Evolutionary conservation across 1,140 invertebrate species (phyloP).

Genomic region (Hycleus cichorii): DNA sequence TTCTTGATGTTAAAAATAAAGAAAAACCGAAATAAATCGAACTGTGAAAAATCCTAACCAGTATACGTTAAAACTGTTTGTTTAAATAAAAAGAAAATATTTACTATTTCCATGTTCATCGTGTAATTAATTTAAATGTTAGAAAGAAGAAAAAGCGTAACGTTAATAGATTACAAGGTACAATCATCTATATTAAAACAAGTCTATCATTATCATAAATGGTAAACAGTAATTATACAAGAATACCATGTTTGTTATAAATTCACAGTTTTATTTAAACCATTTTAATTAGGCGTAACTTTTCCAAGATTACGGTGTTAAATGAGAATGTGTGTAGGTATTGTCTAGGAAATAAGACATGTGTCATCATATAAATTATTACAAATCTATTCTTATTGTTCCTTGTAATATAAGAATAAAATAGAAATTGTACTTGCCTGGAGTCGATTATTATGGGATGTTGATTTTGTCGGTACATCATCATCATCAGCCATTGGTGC

Average conservation of each 20-base stretch:
- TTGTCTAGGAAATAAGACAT: slow-evolving; percentile 7
- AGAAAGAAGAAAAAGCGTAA: background rate
- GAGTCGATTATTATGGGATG: slow-evolving; percentile 6
- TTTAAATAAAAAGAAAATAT: no score
- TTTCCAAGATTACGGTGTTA: background rate
- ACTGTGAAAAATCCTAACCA: no score
- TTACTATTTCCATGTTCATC: no score
- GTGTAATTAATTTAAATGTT: background rate
- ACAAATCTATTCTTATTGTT: slow-evolving; percentile 10
- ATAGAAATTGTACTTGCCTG: slow-evolving; percentile 18
- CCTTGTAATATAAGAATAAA: background rate
- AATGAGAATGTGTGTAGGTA: slow-evolving; percentile 5
- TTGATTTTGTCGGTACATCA: slow-evolving; percentile 15
- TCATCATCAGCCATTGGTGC: slow-evolving; percentile 24
- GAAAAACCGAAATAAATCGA: no score
- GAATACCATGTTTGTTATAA: background rate
- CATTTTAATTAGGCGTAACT: background rate
- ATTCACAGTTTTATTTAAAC: background rate
- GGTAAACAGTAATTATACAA: background rate
- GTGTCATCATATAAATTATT: slow-evolving; percentile 14
- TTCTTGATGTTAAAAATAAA: no score
- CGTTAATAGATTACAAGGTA: slow-evolving; percentile 5
- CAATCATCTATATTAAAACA: background rate
- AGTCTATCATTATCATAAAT: background rate
- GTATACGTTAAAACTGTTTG: no score